These are phyloP conservation scores for Tigriopus californicus DNA, from an alignment of 2,888 invertebrate genomes.

Conservation along the genomic window DNA sequence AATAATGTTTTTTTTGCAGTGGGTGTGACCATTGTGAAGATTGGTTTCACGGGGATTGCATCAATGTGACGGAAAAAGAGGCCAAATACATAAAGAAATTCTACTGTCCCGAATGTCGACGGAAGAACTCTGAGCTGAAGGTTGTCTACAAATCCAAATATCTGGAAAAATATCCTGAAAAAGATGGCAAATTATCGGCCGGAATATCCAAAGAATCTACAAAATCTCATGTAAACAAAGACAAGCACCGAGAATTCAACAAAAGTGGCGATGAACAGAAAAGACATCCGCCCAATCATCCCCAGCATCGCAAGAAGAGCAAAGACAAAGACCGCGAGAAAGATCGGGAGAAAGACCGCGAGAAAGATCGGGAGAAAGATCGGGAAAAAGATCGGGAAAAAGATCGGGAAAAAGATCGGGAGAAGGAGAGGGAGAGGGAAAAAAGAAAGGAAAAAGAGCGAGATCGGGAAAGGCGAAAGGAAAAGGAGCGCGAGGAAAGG, in stretches of 20 bases:
- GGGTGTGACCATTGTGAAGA: conserved; percentile 94
- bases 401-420: conserved; percentile 16
- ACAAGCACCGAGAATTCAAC: conserved; percentile 12
- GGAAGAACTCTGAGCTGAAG: conserved; percentile 54
- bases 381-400: conserved; percentile 17
- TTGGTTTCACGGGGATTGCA: conserved; percentile 97
- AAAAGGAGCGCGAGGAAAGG: conserved; percentile 1
- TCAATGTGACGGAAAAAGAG: conserved; percentile 78
- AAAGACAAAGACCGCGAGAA: conserved; percentile 12
- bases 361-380: conserved; percentile 8
- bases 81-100: conserved; percentile 84
- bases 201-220: too few species aligned
- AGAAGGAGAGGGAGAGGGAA: not conserved
- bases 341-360: not conserved
- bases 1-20: conserved; percentile 31
- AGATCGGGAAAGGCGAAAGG: not conserved
- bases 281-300: not conserved
- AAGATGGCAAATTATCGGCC: too few species aligned
- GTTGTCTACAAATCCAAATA: conserved; percentile 26
- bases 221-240: conserved; percentile 1
- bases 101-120: conserved; percentile 60
- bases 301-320: conserved; percentile 19
- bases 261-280: conserved; percentile 1
- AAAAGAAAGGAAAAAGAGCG: not conserved
- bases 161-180: not conserved